phyloP scores from a whole-genome alignment of 2,113 vertebrate species.

The Cryptotis parvus region DNA sequence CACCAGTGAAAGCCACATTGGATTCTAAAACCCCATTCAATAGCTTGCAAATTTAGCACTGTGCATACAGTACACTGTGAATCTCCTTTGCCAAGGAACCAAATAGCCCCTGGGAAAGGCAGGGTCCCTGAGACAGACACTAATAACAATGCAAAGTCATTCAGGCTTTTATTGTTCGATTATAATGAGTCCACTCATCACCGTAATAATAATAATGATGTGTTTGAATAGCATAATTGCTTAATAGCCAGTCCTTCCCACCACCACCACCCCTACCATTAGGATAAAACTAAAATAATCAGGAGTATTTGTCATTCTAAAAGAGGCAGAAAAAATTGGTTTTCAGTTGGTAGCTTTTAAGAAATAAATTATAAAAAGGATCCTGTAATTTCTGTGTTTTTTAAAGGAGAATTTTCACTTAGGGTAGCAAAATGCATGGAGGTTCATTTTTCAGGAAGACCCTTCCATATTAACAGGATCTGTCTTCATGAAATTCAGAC shows the following conservation, averaged over 20 bases:
- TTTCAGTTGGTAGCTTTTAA: constrained; percentile 58
- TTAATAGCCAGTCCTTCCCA: constrained; percentile 74
- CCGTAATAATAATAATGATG: constrained; percentile 76
- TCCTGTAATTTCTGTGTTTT: constrained; percentile 31
- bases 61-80: constrained; percentile 20
- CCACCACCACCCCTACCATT: not conserved
- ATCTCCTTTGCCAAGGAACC: constrained; percentile 43
- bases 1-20: not conserved
- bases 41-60: not conserved
- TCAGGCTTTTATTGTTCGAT: constrained; percentile 80
- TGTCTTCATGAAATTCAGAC: constrained; percentile 17
- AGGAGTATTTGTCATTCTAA: constrained; percentile 72
- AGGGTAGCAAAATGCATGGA: not conserved
- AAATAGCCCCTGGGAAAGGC: constrained; percentile 73
- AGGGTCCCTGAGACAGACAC: constrained; percentile 74
- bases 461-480: not conserved
- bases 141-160: constrained; percentile 83
- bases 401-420: constrained; percentile 41
- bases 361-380: constrained; percentile 61
- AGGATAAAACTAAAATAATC: constrained; percentile 63
- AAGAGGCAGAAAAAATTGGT: constrained; percentile 65
- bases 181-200: constrained; percentile 81
- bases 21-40: constrained; percentile 41
- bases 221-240: constrained; percentile 78
- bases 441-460: constrained; percentile 52